Base-by-base conservation (phyloP, 2,797 vertebrate species). In the Gambelia wislizenii region DNA sequence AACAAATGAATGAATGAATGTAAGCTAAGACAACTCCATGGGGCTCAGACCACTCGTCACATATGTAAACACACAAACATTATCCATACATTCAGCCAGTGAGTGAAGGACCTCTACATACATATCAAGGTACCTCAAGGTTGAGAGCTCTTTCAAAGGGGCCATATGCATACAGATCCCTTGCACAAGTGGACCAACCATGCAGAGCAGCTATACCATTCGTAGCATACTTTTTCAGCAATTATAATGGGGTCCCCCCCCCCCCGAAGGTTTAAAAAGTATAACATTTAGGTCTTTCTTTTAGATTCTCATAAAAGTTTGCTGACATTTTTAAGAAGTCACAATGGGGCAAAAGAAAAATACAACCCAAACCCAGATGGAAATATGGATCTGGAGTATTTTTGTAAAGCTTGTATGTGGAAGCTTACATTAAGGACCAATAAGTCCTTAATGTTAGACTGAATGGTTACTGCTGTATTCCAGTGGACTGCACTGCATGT, bases 391-490 rank as follows among this genome's bases (percentile, higher is more conserved):
- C 84, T 89, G 59, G 33, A 87, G 1, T 13, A 86, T 92, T 83
- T 39, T 64, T 84, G 61, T 88, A 92, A 85, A 39, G 90, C 76
- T 91, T 94, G 88, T 70, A 89, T 85, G 91, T 89, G 70, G 39
- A 92, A 91, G 91, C 7, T n/a, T n/a, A n/a, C n/a, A n/a, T n/a
- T n/a, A n/a, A n/a, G n/a, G n/a, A 89, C 75, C 59, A 86, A 81
- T 22, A 90, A 56, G 89, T 91, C 91, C 88, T 85, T 92, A 9
- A 86, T 91, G 83, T 89, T 91, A 70, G 30, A 75, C 56, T 89
- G 83, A 83, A 91, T 90, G 92, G 88, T 91, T 94, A 87, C 90
- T 91, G 93, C 89, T 92, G 87, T 81, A 76, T 94, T 91, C 92
- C 93, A 85, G 84, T 95, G 95, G 89, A 94, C 84, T 44, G 14